phyloP scores from a whole-genome alignment of 2,888 invertebrate genomes.

The Penaeus monodon region DNA sequence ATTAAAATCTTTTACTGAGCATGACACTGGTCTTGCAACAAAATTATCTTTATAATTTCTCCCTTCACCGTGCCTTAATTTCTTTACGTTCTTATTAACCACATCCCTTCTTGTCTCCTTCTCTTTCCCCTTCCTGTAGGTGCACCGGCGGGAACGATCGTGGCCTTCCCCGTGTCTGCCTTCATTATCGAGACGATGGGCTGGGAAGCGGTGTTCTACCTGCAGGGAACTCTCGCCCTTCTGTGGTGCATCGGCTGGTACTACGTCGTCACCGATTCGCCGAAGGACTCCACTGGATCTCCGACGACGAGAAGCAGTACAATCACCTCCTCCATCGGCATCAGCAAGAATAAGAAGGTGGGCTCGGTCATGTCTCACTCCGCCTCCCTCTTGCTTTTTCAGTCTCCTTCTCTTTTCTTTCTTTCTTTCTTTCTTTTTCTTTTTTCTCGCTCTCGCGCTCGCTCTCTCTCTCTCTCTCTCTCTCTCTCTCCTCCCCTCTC shows the following conservation, averaged over 20 bases:
- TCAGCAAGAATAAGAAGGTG: slow-evolving; percentile 19
- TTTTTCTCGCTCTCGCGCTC: neutral
- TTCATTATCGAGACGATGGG: slow-evolving; percentile 83
- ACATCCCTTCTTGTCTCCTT: no score
- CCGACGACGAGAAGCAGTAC: slow-evolving; percentile 7
- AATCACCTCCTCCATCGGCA: slow-evolving; percentile 13
- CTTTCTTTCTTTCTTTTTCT: neutral
- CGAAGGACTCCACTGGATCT: slow-evolving; percentile 18
- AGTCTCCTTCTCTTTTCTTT: neutral
- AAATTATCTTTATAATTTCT: no score
- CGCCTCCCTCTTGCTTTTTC: neutral
- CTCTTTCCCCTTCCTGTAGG: neutral
- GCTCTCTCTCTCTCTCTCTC: neutral
- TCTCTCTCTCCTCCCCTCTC: neutral
- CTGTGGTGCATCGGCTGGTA: slow-evolving; percentile 28
- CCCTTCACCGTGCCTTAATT: no score
- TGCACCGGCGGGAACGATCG: slow-evolving; percentile 79
- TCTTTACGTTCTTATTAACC: no score
- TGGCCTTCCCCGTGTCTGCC: slow-evolving; percentile 89
- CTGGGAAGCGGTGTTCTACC: slow-evolving; percentile 92
- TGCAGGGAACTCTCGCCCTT: slow-evolving; percentile 73
- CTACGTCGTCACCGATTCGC: slow-evolving; percentile 7
- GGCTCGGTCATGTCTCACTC: no score
- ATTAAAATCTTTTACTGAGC: no score
- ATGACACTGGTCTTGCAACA: no score